A percentile compares a stretch with the other conserved stretches of the same genome.
Evolutionary conservation across 2,113 vertebrate species (phyloP).

Genomic region (Osmerus mordax): DNA sequence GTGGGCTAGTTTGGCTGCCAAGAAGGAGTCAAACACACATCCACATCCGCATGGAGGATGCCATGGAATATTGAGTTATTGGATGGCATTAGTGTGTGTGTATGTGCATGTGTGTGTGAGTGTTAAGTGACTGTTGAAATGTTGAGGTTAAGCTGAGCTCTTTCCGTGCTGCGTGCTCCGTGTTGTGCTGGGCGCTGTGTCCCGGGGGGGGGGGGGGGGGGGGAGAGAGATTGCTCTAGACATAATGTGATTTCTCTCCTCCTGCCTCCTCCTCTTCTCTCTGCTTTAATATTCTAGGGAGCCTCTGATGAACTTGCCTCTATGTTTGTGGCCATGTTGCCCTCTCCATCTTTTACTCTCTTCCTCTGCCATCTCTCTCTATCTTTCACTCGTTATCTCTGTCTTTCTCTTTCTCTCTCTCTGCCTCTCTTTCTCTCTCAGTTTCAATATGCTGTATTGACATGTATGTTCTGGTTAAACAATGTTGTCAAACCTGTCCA

Average conservation of each 20-base stretch:
- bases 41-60: slow-evolving; percentile 24
- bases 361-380: background rate
- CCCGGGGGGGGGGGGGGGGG: slow-evolving; percentile 14
- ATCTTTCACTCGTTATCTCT: too few relatives aligned
- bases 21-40: slow-evolving; percentile 38
- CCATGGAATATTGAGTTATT: slow-evolving; percentile 35
- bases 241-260: slow-evolving; percentile 52
- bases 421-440: too few relatives aligned
- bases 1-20: background rate
- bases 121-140: slow-evolving; percentile 47
- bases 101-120: slow-evolving; percentile 31
- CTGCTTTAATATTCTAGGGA: slow-evolving; percentile 36
- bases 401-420: too few relatives aligned
- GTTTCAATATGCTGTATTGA: too few relatives aligned
- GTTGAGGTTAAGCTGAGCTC: slow-evolving; percentile 50
- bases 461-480: too few relatives aligned
- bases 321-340: slow-evolving; percentile 22
- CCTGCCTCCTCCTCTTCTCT: slow-evolving; percentile 36
- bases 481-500: too few relatives aligned
- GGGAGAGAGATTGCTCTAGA: slow-evolving; percentile 45
- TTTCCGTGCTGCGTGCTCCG: slow-evolving; percentile 17
- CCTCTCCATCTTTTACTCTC: background rate
- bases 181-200: slow-evolving; percentile 38
- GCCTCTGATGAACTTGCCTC: slow-evolving; percentile 38
- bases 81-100: slow-evolving; percentile 28